Percentiles rank a stretch among this genome's conserved stretches.
phyloP scores from a whole-genome alignment of 2,797 vertebrate species.

The Danio tinwini region DNA sequence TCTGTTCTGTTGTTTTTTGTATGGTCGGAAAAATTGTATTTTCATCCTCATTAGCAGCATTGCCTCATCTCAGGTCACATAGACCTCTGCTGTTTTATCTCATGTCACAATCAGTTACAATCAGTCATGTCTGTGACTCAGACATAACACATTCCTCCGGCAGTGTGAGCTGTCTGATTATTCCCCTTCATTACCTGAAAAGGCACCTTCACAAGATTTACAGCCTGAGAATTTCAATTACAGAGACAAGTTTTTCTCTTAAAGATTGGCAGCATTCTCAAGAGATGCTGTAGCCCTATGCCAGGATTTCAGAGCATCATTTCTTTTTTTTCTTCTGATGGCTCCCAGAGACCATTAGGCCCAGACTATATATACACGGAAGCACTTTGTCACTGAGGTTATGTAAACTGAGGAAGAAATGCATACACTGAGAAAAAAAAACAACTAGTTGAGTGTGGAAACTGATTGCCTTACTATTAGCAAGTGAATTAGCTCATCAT shows the following conservation, averaged over 20 bases:
- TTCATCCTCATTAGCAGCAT: not conserved
- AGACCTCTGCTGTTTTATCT: conserved; percentile 9
- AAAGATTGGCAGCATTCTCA: conserved; percentile 1
- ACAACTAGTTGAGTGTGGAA: no score
- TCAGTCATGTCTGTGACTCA: conserved; percentile 15
- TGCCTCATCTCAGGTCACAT: not conserved
- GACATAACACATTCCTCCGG: conserved; percentile 7
- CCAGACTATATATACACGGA: not conserved
- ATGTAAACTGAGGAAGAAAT: not conserved
- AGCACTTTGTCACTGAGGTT: not conserved
- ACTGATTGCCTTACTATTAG: no score
- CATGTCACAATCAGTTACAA: not conserved
- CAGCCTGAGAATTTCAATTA: conserved; percentile 10
- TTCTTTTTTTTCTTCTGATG: not conserved
- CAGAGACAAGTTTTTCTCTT: conserved; percentile 5
- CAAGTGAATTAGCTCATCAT: no score
- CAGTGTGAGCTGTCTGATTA: not conserved
- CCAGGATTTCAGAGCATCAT: conserved; percentile 5
- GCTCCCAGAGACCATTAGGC: conserved; percentile 7
- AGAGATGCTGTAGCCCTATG: not conserved
- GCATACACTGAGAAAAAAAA: not conserved
- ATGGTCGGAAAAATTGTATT: not conserved
- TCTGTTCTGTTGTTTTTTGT: no score
- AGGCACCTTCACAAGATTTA: conserved; percentile 29
- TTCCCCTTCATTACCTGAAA: conserved; percentile 9